These are phyloP conservation scores for Gandaritis pyraliata DNA, from an alignment of 2,888 invertebrate species.

Conservation along the genomic window DNA sequence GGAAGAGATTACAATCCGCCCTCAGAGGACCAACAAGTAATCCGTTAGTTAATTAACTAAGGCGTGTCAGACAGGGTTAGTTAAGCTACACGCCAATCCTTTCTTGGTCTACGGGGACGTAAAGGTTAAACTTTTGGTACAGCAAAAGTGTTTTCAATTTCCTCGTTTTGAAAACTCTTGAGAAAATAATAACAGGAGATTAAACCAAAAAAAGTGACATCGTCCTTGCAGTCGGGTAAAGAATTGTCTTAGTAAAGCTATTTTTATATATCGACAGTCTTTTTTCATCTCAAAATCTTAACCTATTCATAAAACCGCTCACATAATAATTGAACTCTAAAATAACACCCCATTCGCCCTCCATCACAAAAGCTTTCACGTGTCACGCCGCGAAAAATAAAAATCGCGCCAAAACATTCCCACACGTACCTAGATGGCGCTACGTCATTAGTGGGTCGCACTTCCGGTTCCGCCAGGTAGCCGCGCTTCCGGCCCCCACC, in stretches of 20 bases:
- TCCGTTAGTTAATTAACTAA: conserved; percentile 36
- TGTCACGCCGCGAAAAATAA: conserved; percentile 35
- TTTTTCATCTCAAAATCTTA: too few species aligned
- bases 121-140: neutral
- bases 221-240: too few species aligned
- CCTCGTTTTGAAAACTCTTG: too few species aligned
- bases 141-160: neutral
- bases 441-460: conserved; percentile 67
- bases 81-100: conserved; percentile 12
- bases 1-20: conserved; percentile 21
- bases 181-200: too few species aligned
- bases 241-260: too few species aligned
- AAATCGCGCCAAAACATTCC: conserved; percentile 43
- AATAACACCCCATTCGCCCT: neutral
- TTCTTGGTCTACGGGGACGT: conserved; percentile 1
- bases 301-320: too few species aligned
- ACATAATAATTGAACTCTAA: neutral
- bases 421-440: conserved; percentile 61
- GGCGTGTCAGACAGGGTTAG: conserved; percentile 17
- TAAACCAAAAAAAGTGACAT: too few species aligned
- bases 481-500: conserved; percentile 46
- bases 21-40: conserved; percentile 28
- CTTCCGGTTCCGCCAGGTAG: conserved; percentile 56
- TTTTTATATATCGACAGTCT: too few species aligned
- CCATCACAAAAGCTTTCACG: conserved; percentile 23